Evolutionary conservation across 2,113 vertebrate genomes (phyloP), one percentile per base, ranked within the genome.

Genomic region (Leucoraja erinaceus): DNA sequence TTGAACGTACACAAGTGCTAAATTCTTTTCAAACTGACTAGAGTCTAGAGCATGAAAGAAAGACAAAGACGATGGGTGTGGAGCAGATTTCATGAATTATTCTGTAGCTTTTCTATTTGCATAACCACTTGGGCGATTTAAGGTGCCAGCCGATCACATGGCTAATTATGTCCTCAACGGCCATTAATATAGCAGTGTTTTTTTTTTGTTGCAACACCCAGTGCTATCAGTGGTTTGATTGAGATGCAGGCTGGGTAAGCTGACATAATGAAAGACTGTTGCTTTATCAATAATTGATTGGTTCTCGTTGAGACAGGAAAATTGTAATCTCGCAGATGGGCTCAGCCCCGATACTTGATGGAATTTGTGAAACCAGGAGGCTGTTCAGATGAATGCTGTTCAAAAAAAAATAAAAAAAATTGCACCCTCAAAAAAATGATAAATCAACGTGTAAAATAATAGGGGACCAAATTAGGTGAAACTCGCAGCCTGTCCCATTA

Each of bases 401-500:
- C 66, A 91, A 90, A 74, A 47, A 47, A 47, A 47, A 90, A 74
- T 1, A 47, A 47, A 47, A 72, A 72, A 90, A 90, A 91, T 74
- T 54, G 66, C 90, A 91, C 66, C 59, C 93, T 79, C 93, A 8
- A 94, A 95, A 94, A 95, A 96, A 94, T 95, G 95, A 95, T 95
- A 95, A 95, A 96, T 96, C 94, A 94, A 94, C 94, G 94, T 94
- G 93, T 93, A 94, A 94, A 95, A 95, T 95, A 94, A 93, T 95
- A 94, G 9, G 94, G 93, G 94, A 94, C 95, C 94, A 78, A 95
- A 93, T 95, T 94, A 94, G 93, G 94, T 95, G 94, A 93, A 94
- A 92, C 93, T 68, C 25, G 95, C 94, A 93, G 95, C 94, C 95
- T 96, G 94, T 95, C 94, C 96, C 95, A 94, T 96, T 96, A 96